phyloP scores from a whole-genome alignment of 2,113 vertebrate species.

The Pterocles burchelli region DNA sequence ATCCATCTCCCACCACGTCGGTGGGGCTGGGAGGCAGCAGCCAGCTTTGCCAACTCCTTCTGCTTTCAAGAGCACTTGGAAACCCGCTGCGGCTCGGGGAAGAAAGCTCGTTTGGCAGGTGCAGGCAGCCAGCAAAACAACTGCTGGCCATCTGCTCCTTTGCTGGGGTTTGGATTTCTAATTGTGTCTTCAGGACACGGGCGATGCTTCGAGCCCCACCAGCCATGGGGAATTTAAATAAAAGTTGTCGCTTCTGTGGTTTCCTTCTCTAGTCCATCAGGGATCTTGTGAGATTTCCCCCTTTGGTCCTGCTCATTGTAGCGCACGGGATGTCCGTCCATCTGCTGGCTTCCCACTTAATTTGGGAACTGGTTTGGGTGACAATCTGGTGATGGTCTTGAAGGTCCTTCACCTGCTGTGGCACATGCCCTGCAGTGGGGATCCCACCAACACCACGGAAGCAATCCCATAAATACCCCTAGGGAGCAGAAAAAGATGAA shows the following conservation, averaged over 20 bases:
- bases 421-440: not conserved
- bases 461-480: not conserved
- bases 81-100: not conserved
- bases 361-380: accelerated
- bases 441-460: not conserved
- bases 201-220: accelerated
- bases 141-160: conserved; percentile 55
- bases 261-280: not conserved
- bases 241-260: not conserved
- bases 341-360: not conserved
- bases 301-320: accelerated
- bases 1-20: accelerated
- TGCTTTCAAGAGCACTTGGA: conserved; percentile 22
- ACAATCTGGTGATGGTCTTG: not conserved
- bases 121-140: conserved; percentile 14
- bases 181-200: not conserved
- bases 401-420: not conserved
- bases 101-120: conserved; percentile 25
- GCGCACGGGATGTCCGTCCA: accelerated
- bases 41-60: not conserved
- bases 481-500: accelerated
- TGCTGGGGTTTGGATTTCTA: not conserved
- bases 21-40: accelerated
- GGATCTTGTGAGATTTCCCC: not conserved
- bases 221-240: not conserved